Percentiles rank a stretch among this genome's conserved stretches.
phyloP scores from a whole-genome alignment of 2,797 vertebrate species.

The Mallotus villosus region DNA sequence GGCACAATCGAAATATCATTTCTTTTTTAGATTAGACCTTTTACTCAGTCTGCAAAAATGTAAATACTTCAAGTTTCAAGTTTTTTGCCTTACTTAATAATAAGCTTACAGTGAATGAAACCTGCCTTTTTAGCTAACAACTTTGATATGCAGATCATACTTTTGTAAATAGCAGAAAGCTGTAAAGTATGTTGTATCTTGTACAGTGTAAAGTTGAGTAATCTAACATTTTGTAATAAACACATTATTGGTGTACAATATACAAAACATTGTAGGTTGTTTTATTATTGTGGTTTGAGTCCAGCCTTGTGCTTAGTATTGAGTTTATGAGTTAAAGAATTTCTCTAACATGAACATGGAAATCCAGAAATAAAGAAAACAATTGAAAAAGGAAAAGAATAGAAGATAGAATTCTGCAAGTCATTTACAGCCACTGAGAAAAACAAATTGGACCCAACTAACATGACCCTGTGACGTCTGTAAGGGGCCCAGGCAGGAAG shows the following conservation, averaged over 20 bases:
- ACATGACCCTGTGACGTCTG: too few species aligned
- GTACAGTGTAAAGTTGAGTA: slow-evolving; percentile 79
- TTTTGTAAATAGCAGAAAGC: slow-evolving; percentile 77
- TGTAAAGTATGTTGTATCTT: slow-evolving; percentile 76
- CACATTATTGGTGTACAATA: slow-evolving; percentile 77
- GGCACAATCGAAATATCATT: slow-evolving; percentile 35
- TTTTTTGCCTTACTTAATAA: slow-evolving; percentile 75
- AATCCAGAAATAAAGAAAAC: neutral
- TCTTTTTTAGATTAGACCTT: slow-evolving; percentile 52
- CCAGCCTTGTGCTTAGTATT: neutral
- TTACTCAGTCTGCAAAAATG: slow-evolving; percentile 64
- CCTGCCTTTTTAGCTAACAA: slow-evolving; percentile 79
- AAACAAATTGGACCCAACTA: too few species aligned
- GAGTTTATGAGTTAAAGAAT: neutral
- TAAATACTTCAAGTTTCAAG: slow-evolving; percentile 63
- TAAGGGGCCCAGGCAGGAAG: too few species aligned
- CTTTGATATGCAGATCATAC: slow-evolving; percentile 79
- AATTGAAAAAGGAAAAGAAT: neutral
- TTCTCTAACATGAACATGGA: neutral
- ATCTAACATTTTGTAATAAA: slow-evolving; percentile 82
- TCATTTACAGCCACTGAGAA: too few species aligned
- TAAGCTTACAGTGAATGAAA: slow-evolving; percentile 79
- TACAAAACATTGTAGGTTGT: slow-evolving; percentile 9
- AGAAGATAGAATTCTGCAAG: neutral
- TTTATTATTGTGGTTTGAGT: neutral